Evolutionary conservation across 2,113 vertebrate genomes (phyloP).

Genomic region (Murina feae): DNA sequence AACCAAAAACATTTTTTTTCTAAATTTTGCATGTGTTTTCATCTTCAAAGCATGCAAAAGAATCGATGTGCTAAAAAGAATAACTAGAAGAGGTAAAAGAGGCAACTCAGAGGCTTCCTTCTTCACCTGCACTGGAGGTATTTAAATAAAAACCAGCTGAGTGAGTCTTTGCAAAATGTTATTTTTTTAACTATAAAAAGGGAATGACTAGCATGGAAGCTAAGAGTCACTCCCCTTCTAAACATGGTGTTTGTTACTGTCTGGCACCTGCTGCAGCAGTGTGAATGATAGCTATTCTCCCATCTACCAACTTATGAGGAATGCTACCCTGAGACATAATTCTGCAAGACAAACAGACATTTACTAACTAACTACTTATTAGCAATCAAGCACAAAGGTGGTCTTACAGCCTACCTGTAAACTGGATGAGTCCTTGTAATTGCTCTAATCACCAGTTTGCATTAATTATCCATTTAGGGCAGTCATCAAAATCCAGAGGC

Average conservation of each 20-base stretch:
- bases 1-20: not conserved
- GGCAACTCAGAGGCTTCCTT: not conserved
- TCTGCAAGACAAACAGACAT: not conserved
- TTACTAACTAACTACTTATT: not conserved
- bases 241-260: not conserved
- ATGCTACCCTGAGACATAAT: not conserved
- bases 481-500: not conserved
- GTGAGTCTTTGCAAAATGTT: not conserved
- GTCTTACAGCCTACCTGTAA: not conserved
- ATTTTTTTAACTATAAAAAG: not conserved
- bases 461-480: not conserved
- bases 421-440: not conserved
- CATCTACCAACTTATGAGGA: not conserved
- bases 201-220: not conserved
- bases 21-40: not conserved
- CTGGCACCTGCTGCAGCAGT: accelerated
- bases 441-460: not conserved
- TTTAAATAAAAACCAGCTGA: not conserved
- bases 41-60: not conserved
- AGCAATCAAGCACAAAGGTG: not conserved
- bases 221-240: not conserved
- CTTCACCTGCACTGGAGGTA: too few relatives aligned
- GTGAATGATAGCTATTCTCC: too few relatives aligned
- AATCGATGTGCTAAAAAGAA: not conserved
- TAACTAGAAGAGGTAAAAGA: not conserved